Base-by-base conservation (phyloP, 2,797 vertebrate genomes). In the Acridotheres tristis region DNA sequence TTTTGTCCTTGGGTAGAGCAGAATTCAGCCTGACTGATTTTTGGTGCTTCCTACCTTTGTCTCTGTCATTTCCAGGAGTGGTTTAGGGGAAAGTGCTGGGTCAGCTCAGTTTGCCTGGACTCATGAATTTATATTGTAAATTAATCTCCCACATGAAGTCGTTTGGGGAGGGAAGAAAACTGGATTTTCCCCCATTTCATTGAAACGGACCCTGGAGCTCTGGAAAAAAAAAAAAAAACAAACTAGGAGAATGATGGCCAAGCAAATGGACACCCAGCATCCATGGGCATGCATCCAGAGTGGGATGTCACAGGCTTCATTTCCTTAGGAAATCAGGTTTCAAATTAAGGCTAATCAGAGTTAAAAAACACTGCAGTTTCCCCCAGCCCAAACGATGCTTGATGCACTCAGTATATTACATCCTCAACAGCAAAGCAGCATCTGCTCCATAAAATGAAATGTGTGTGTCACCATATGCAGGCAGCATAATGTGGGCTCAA, bases 341-440 rank as follows among this genome's bases (percentile, higher is more conserved):
- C 45, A 95, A 95, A 95, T 93, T 48, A 74, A 86, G 63, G 69
- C 59, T 90, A 86, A 90, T 96, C 57, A 63, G 77, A 86, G 89
- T 63, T 86, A 42, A 87, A 85, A 91, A 85, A 9, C 57, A 12
- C 59, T 21, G 85, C 54, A 54, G 75, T 79, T 79, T 96, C 71
- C 73, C 72, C 85, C 88, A 74, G 77, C 47, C 83, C 67, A 53
- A 80, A 71, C 15, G 50, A 58, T 17, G 29, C 61, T 34, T 78
- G 78, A 85, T 77, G 65, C 48, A 43, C 73, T 88, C 54, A 3
- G 80, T 61, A 17, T 58, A 36, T 76, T 68, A 54, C 90, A 84
- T 74, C 81, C 94, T 91, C 95, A 91, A 53, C 80, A 89, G 95
- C 94, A 92, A 87, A 83, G 93, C 90, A 97, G 95, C 97, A 96